Percentiles rank a stretch among this genome's conserved stretches.
Evolutionary conservation across 2,113 vertebrate species (phyloP).

Genomic region (Scolopax mira): DNA sequence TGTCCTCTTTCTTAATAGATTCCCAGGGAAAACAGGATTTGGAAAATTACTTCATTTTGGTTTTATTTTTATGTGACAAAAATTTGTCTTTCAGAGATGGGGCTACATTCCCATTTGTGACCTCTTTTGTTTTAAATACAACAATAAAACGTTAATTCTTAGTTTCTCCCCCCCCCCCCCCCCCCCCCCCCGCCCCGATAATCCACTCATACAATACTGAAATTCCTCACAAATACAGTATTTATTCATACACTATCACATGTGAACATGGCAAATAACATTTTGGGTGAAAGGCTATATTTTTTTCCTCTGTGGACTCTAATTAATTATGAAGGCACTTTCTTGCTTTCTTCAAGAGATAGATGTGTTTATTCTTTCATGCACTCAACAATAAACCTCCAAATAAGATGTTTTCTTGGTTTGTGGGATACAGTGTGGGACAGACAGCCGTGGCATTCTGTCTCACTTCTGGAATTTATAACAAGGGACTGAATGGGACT

Average conservation of each 20-base stretch:
- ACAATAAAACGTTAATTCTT: background rate
- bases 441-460: background rate
- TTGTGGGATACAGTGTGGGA: background rate
- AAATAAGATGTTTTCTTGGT: background rate
- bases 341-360: background rate
- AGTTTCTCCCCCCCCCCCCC: too few relatives aligned
- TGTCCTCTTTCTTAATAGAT: background rate
- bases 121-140: background rate
- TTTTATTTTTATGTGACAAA: background rate
- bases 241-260: background rate
- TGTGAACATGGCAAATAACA: background rate
- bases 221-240: background rate
- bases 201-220: background rate
- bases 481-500: background rate
- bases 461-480: background rate
- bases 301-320: background rate
- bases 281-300: background rate
- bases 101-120: background rate
- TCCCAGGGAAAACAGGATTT: background rate
- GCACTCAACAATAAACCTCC: background rate
- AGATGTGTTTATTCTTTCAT: background rate
- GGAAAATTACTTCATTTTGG: background rate
- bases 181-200: too few relatives aligned
- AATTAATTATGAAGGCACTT: background rate
- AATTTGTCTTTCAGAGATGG: background rate